Conservation (phyloP, 2,888 invertebrate genomes). For the Gibbula magus region DNA sequence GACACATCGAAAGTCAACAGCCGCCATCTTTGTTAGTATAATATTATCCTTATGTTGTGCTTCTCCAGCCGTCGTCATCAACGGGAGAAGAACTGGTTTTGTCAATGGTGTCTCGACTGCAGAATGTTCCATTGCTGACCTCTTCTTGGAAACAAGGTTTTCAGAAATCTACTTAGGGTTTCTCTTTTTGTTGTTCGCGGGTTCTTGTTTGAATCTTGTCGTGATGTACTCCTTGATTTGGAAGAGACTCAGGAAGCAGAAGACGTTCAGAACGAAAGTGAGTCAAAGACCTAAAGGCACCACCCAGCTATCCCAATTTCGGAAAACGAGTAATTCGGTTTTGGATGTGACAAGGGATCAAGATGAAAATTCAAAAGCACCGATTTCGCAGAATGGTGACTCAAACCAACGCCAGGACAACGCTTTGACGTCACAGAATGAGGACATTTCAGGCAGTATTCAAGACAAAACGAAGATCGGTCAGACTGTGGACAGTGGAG, state of each 20-base stretch:
- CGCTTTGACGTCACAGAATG: too few relatives aligned
- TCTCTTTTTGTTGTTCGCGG: not conserved
- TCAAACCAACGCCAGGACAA: too few relatives aligned
- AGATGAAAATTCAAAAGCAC: too few relatives aligned
- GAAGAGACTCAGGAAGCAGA: not conserved
- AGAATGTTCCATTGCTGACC: not conserved
- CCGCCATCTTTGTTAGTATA: not conserved
- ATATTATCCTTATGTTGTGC: not conserved
- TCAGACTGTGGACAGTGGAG: too few relatives aligned
- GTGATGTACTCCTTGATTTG: not conserved
- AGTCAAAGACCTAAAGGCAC: too few relatives aligned
- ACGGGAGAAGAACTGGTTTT: not conserved
- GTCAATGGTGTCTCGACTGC: not conserved
- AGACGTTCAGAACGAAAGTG: not conserved
- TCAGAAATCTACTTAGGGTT: not conserved
- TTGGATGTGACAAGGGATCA: too few relatives aligned
- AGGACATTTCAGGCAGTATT: too few relatives aligned
- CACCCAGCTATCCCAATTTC: too few relatives aligned
- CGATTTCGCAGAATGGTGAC: too few relatives aligned
- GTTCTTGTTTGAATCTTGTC: not conserved
- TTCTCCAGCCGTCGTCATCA: not conserved
- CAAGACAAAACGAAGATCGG: too few relatives aligned
- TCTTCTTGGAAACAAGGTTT: not conserved
- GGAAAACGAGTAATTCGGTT: too few relatives aligned
- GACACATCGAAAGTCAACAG: not conserved